Evolutionary conservation across 2,113 vertebrate genomes (phyloP).

Genomic region (Camelus dromedarius): DNA sequence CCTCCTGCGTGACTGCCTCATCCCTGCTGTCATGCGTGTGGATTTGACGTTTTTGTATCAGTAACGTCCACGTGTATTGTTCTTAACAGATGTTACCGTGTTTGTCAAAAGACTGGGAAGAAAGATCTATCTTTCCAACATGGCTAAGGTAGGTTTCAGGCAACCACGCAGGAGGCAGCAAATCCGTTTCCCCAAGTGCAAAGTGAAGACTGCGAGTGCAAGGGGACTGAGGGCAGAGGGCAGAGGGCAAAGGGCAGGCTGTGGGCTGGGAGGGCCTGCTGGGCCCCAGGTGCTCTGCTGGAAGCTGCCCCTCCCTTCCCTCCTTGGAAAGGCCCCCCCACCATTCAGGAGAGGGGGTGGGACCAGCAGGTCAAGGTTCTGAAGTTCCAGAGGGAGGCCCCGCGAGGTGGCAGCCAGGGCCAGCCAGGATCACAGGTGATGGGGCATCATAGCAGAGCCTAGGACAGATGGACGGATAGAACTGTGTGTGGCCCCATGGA

Average conservation of each 20-base stretch:
- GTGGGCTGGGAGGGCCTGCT: no score
- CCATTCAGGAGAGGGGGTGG: background rate
- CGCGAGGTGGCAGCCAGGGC: accelerated
- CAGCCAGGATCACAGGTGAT: background rate
- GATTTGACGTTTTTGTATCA: background rate
- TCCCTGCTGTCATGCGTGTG: background rate
- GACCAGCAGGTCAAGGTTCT: background rate
- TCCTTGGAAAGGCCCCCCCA: no score
- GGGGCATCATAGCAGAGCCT: background rate
- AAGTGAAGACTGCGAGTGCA: background rate
- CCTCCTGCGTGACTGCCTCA: background rate
- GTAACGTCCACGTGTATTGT: constrained; percentile 51
- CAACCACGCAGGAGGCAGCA: no score
- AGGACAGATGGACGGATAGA: background rate
- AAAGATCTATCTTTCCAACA: constrained; percentile 87
- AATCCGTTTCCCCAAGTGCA: background rate
- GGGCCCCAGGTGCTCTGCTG: no score
- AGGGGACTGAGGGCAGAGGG: no score
- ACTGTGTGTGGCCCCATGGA: accelerated
- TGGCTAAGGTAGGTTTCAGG: constrained; percentile 84
- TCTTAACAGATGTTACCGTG: constrained; percentile 84
- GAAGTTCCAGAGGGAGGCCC: background rate
- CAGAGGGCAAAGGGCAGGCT: no score
- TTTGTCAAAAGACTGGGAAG: constrained; percentile 87
- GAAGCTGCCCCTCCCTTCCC: background rate